A percentile compares a stretch with the other conserved stretches of the same genome.
phyloP scores from a whole-genome alignment of 2,113 vertebrate species.

The Oophaga pumilio region DNA sequence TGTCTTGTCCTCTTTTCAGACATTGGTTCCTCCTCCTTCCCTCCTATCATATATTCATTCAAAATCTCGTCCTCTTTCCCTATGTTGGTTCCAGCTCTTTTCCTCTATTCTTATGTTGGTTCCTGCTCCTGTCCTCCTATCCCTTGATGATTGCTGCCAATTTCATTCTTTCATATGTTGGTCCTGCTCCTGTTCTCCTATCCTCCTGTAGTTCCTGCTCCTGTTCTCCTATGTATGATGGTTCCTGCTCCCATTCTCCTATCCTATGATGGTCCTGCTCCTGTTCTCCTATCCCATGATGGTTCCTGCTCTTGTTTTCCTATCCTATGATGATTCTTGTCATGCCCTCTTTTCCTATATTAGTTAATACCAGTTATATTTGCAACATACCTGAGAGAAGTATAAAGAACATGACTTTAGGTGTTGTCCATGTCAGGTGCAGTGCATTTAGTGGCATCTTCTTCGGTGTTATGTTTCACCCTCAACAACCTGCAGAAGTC shows the following conservation, averaged over 20 bases:
- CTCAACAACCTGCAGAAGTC: background rate
- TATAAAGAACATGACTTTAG: background rate
- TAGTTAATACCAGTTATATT: background rate
- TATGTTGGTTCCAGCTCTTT: no score
- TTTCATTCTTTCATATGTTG: no score
- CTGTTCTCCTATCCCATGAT: background rate
- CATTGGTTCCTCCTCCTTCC: no score
- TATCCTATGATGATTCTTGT: background rate
- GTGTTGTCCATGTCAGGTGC: background rate
- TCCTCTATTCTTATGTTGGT: no score
- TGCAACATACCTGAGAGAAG: background rate
- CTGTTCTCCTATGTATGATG: background rate
- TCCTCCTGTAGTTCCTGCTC: background rate
- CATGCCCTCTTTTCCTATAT: background rate
- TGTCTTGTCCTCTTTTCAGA: no score
- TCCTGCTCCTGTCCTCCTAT: no score
- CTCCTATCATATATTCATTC: no score
- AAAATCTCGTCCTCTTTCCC: no score
- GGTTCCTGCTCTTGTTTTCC: no score
- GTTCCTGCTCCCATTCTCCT: no score
- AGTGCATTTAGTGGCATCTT: background rate
- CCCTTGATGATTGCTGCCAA: no score
- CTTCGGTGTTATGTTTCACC: background rate
- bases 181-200: no score
- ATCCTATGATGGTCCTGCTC: background rate